phyloP scores from a whole-genome alignment of 2,113 vertebrate genomes.

The Regulus satrapa region DNA sequence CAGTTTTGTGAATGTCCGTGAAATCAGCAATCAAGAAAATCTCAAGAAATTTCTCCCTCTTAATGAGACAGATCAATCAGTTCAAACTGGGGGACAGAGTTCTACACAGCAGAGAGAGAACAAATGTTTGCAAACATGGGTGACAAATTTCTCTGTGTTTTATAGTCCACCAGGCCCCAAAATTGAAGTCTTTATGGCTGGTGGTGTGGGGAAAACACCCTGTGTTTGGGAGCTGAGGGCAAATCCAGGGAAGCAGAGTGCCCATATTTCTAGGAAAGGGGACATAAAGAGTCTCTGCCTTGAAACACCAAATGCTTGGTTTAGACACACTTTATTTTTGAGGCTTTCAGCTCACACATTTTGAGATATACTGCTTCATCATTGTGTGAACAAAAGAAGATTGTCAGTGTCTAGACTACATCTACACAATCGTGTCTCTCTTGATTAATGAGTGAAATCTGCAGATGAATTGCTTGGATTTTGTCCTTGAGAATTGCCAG shows the following conservation, averaged over 20 bases:
- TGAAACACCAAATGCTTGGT: background rate
- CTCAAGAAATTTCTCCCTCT: background rate
- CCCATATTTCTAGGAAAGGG: background rate
- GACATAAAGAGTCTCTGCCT: background rate
- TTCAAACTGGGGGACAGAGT: background rate
- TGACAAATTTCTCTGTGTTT: background rate
- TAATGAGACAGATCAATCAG: background rate
- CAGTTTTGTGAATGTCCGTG: background rate
- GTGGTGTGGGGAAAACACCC: background rate
- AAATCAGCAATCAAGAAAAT: background rate
- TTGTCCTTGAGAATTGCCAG: constrained; percentile 39
- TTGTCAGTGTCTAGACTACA: background rate
- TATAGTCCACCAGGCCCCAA: background rate
- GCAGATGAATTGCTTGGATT: background rate
- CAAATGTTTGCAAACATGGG: background rate
- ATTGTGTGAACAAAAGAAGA: background rate
- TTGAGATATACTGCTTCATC: background rate
- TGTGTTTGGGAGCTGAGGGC: background rate
- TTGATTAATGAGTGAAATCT: constrained; percentile 33
- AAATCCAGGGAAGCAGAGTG: background rate
- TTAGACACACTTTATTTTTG: background rate
- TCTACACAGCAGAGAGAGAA: background rate
- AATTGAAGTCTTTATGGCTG: background rate
- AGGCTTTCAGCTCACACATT: background rate
- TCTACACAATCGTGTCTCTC: background rate